Base-by-base conservation (phyloP, 1,140 invertebrate species). In the Thaumatotibia leucotreta region DNA sequence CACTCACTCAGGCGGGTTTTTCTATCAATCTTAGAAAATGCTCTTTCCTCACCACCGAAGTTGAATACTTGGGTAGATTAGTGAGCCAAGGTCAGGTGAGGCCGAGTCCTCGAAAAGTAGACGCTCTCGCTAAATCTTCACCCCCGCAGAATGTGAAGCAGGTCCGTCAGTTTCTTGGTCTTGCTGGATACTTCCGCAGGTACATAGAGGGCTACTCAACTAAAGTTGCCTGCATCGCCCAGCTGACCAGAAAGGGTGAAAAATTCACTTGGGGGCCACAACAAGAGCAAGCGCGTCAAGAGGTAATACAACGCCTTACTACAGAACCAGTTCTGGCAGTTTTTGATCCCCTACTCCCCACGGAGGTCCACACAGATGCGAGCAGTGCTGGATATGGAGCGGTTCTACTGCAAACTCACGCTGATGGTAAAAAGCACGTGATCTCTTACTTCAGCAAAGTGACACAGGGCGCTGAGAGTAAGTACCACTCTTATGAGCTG, bases 401-500 rank as follows among this genome's bases (percentile, higher is more conserved):
- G 31, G 35, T 75, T 8, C 45, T 75, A 22, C n/a, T 70, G 31
- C 79, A 82, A 69, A 14, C 58, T 20, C 61, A 69, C 14, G 68
- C 74, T 62, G 75, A 58, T 11, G 9, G 64, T 9, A 45, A 35
- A 6, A 39, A 65, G 10, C 27, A 29, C 27, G 49, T 49, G n/a
- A 29, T 65, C 27, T 29, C 33, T 24, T 65, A 65, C 50, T 54
- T 64, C 20, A 63, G 61, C 23, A 63, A 33, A 31, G 5, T 29
- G 5, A 63, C 61, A 14, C 39, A 14, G 17, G 39, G 45, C 4
- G 63, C 27, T 4, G 27, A 64, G 45, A 14, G 10, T 4, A 52
- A 63, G n/a, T 86, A 88, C 64, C 82, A 84, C 67, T 83, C 80
- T 1, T 87, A 82, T 45, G 83, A 88, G 49, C 54, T 83, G 1